Base-by-base conservation (phyloP, 2,888 invertebrate genomes). In the Sphecodes monilicornis region DNA sequence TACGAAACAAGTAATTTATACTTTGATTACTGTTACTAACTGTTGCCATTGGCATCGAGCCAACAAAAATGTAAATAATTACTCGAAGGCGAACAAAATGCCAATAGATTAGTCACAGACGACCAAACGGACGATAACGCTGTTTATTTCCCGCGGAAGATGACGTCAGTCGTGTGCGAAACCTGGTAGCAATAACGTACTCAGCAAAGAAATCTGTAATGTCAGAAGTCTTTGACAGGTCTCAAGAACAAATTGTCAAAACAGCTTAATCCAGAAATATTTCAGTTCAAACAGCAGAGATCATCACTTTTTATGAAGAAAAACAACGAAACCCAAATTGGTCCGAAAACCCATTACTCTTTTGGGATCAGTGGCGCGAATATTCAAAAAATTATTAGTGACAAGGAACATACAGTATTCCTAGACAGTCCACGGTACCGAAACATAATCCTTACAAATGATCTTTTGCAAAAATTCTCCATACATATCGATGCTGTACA, bases 21-120 rank as follows among this genome's bases (percentile, higher is more conserved):
- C 66, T 22, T 32, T 68, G n/a, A 13, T 39, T 11, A 39, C 68
- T 13, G n/a, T 50, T 54, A 4, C 29, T 32, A 69, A 76, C 66
- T 36, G 54, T 39, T 29, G 29, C 6, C 32, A 54, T 10, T 77
- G 77, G 70, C 60, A 6, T 36, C 43, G 6, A 57, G 26, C 41
- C 60, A 60, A 29, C 8, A 32, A 36, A 60, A 29, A 39, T 50
- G 69, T 64, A 76, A 71, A 80, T 71, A 76, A 29, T n/a, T 46
- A 29, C 13, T n/a, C 39, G 16, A 26, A 54, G 54, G 66, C 64
- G 54, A 36, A 54, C 46, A 54, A 57, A 64, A 41, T 66, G 39
- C 36, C 18, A 18, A 4, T 8, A 22, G 26, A 57, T 32, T 39
- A 26, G 41, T 5, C 39, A 29, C 46, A 26, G 29, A 43, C 74